phyloP scores from a whole-genome alignment of 2,888 invertebrate species.

The Callosobruchus maculatus region DNA sequence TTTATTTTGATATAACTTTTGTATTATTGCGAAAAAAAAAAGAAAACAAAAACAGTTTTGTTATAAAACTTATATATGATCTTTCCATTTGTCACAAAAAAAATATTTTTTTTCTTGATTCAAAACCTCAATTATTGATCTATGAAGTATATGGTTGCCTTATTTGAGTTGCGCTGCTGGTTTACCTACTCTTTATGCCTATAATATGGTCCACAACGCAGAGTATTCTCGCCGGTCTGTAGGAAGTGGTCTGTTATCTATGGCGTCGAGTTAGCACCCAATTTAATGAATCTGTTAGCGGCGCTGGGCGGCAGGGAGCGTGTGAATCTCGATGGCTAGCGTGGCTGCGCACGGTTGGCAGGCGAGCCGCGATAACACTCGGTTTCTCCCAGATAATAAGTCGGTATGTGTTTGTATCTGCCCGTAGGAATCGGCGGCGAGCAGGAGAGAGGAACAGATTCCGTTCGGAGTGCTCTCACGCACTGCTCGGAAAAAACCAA shows the following conservation, averaged over 20 bases:
- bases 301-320: too few species aligned
- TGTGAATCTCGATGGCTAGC: background rate
- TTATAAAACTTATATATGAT: too few species aligned
- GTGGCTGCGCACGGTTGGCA: background rate
- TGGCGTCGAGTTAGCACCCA: background rate
- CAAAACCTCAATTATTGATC: too few species aligned
- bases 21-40: too few species aligned
- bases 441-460: slow-evolving; percentile 14
- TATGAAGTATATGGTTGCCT: too few species aligned
- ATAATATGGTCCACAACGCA: background rate
- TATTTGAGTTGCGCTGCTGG: too few species aligned
- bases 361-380: background rate
- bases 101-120: too few species aligned
- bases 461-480: slow-evolving; percentile 36
- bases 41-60: too few species aligned
- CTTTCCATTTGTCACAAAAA: too few species aligned
- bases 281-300: background rate
- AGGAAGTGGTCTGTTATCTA: background rate
- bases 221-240: background rate
- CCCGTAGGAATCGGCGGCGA: slow-evolving; percentile 26
- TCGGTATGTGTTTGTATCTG: slow-evolving; percentile 27
- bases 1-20: too few species aligned
- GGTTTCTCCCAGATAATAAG: slow-evolving; percentile 8
- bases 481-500: slow-evolving; percentile 32
- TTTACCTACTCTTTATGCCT: too few species aligned